Base-by-base conservation (phyloP, 23 tunicate genomes). In the Trididemnum nubilum region DNA sequence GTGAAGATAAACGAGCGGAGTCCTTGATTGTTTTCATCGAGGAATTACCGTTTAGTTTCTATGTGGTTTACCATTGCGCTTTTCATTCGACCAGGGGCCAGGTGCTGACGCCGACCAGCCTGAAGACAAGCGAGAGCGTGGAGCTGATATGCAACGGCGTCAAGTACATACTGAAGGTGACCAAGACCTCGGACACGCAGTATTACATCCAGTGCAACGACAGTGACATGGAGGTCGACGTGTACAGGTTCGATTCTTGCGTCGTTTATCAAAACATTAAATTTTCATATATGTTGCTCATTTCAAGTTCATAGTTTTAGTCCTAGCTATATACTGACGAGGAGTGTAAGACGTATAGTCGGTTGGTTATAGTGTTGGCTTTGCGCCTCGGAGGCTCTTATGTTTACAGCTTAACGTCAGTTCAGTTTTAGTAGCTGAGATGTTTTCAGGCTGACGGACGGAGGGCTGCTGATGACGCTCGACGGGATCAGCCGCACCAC, bases 21-120 rank as follows among this genome's bases (percentile, higher is more conserved):
- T n/a, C n/a, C n/a, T n/a, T n/a, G n/a, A n/a, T n/a, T n/a, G n/a
- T n/a, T n/a, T n/a, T n/a, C n/a, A n/a, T n/a, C n/a, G n/a, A n/a
- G n/a, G n/a, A n/a, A n/a, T n/a, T n/a, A n/a, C n/a, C n/a, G n/a
- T n/a, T n/a, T n/a, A n/a, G n/a, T n/a, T n/a, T n/a, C n/a, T n/a
- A n/a, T n/a, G n/a, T n/a, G n/a, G n/a, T n/a, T n/a, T n/a, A n/a
- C n/a, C n/a, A n/a, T n/a, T n/a, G n/a, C n/a, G n/a, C n/a, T n/a
- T n/a, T n/a, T n/a, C n/a, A n/a, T n/a, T n/a, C n/a, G n/a, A 39
- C 49, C 80, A 93, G 98, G 36, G 98, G 98, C 0, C 98, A 93
- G 80, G 98, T 93, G 22, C 70, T 93, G 22, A 84, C 98, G 30
- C 70, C 81, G 2, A 58, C 89, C 34, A 83, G 90, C 32, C 73